Conservation (phyloP, 2,797 vertebrate genomes). For the Phylloscopus collybita region DNA sequence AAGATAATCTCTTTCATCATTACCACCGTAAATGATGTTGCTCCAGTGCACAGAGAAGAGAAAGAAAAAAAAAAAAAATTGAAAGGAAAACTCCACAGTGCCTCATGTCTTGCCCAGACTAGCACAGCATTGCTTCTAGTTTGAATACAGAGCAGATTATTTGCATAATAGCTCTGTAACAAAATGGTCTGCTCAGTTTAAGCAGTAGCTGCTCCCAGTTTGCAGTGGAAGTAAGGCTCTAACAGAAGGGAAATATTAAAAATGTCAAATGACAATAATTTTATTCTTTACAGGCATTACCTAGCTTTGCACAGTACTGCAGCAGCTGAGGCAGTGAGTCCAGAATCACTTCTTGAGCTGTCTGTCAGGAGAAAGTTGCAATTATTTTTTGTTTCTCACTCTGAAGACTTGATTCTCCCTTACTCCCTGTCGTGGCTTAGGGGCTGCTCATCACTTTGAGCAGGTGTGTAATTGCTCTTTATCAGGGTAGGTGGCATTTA, state of each 20-base stretch:
- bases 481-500: slow-evolving; percentile 7
- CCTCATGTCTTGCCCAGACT: slow-evolving; percentile 39
- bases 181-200: slow-evolving; percentile 34
- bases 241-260: slow-evolving; percentile 44
- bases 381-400: background rate
- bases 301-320: background rate
- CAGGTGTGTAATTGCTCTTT: slow-evolving; percentile 3
- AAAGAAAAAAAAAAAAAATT: background rate
- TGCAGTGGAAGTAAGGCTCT: background rate
- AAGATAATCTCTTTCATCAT: background rate
- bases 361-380: slow-evolving; percentile 14
- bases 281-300: slow-evolving; percentile 20
- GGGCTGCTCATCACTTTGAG: background rate
- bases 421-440: background rate
- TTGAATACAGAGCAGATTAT: slow-evolving; percentile 13
- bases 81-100: background rate
- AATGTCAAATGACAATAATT: slow-evolving; percentile 19
- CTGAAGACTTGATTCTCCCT: background rate
- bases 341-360: slow-evolving; percentile 26
- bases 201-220: background rate
- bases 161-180: slow-evolving; percentile 48
- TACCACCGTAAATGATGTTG: background rate
- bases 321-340: slow-evolving; percentile 14
- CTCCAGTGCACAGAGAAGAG: background rate
- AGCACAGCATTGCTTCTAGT: slow-evolving; percentile 32